A percentile compares a stretch with the other conserved stretches of the same genome.
Conservation (phyloP, 2,888 invertebrate genomes). For the Lamellibrachia columna region DNA sequence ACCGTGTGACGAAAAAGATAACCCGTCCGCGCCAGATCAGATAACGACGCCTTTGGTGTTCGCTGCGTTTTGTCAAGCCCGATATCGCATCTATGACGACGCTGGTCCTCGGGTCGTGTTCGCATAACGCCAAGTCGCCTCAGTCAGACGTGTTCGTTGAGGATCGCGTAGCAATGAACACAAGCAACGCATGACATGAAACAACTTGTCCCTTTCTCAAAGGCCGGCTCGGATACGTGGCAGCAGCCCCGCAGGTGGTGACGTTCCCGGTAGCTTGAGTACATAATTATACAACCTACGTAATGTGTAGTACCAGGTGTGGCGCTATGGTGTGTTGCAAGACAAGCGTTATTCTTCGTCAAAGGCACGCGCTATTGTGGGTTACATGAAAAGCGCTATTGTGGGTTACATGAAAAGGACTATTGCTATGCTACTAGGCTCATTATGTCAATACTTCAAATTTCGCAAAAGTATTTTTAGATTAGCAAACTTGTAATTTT, state of each 20-base stretch:
- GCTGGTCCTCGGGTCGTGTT: background rate
- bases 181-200: background rate
- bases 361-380: background rate
- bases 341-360: constrained; percentile 29
- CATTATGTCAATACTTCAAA: background rate
- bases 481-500: too few relatives aligned
- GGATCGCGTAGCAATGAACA: background rate
- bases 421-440: background rate
- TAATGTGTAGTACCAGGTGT: background rate
- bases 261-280: background rate
- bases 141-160: background rate
- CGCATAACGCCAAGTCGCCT: background rate
- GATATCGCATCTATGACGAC: background rate
- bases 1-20: background rate
- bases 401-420: background rate
- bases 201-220: background rate
- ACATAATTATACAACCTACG: background rate
- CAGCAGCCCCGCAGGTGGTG: background rate
- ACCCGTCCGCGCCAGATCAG: background rate
- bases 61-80: background rate
- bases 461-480: too few relatives aligned
- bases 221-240: background rate
- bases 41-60: constrained; percentile 17
- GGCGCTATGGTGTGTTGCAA: constrained; percentile 23
- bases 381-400: background rate